Percentiles rank a stretch among this genome's conserved stretches.
phyloP scores from a whole-genome alignment of 2,888 invertebrate species.

The Doris montereyensis region DNA sequence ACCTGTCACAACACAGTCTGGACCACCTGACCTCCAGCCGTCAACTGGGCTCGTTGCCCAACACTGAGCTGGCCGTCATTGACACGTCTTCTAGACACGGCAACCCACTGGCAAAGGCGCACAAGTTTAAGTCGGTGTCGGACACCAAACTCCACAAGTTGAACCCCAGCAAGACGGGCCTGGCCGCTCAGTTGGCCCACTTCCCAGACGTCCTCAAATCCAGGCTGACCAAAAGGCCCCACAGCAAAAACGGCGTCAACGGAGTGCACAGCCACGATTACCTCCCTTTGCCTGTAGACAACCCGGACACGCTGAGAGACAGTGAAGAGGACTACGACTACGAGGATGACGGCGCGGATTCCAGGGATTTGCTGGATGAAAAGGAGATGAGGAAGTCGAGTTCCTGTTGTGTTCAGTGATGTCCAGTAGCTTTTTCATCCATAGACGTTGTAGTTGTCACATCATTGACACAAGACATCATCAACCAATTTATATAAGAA shows the following conservation, averaged over 20 bases:
- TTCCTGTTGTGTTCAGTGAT: conserved; percentile 45
- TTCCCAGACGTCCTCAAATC: conserved; percentile 45
- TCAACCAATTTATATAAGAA: too few relatives aligned
- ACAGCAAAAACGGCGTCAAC: conserved; percentile 37
- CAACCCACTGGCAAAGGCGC: conserved; percentile 32
- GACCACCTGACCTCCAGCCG: conserved; percentile 17
- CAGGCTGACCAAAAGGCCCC: conserved; percentile 41
- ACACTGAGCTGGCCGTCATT: conserved; percentile 25
- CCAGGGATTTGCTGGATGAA: conserved; percentile 46
- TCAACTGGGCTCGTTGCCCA: conserved; percentile 28
- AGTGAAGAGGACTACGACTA: conserved; percentile 45
- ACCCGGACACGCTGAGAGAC: conserved; percentile 42
- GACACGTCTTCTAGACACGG: conserved; percentile 5
- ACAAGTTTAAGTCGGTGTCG: conserved; percentile 45
- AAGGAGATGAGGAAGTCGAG: conserved; percentile 48
- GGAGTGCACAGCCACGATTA: conserved; percentile 45
- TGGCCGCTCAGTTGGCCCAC: conserved; percentile 48
- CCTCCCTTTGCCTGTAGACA: conserved; percentile 46
- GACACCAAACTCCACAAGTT: conserved; percentile 49
- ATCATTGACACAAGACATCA: too few relatives aligned
- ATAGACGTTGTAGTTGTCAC: too few relatives aligned
- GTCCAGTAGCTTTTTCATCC: too few relatives aligned
- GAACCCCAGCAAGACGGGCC: conserved; percentile 41
- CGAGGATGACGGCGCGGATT: conserved; percentile 46
- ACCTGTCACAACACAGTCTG: not conserved